These are phyloP conservation scores for Amblyraja radiata DNA, from an alignment of 2,797 vertebrate species.

Conservation along the genomic window DNA sequence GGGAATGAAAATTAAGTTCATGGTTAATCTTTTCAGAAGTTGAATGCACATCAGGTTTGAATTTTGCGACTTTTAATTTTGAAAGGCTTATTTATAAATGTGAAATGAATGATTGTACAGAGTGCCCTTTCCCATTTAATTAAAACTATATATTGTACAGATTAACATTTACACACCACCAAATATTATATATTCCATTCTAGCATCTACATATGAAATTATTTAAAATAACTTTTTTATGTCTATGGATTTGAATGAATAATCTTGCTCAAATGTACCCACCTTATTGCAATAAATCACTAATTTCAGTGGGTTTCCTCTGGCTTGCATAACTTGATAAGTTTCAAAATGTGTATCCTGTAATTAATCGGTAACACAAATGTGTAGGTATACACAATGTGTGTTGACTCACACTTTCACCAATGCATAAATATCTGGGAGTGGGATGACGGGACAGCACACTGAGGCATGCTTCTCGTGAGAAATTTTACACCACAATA, in stretches of 20 bases:
- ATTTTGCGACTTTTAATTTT: too few species aligned
- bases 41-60: too few species aligned
- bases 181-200: not conserved
- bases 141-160: not conserved
- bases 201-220: not conserved
- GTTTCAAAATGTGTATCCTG: not conserved
- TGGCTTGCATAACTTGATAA: not conserved
- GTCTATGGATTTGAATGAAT: not conserved
- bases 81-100: not conserved
- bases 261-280: not conserved
- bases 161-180: conserved; percentile 19
- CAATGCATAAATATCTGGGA: not conserved
- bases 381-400: not conserved
- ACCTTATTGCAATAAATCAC: not conserved
- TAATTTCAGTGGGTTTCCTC: not conserved
- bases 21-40: too few species aligned
- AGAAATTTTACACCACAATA: not conserved
- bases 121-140: not conserved
- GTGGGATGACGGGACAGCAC: not conserved
- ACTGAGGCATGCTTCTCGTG: not conserved
- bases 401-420: not conserved
- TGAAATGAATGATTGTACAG: not conserved
- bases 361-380: not conserved
- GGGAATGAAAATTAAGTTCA: too few species aligned
- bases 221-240: not conserved